Base-by-base conservation (phyloP, 2,888 invertebrate genomes). In the Dinocampus coccinellae region DNA sequence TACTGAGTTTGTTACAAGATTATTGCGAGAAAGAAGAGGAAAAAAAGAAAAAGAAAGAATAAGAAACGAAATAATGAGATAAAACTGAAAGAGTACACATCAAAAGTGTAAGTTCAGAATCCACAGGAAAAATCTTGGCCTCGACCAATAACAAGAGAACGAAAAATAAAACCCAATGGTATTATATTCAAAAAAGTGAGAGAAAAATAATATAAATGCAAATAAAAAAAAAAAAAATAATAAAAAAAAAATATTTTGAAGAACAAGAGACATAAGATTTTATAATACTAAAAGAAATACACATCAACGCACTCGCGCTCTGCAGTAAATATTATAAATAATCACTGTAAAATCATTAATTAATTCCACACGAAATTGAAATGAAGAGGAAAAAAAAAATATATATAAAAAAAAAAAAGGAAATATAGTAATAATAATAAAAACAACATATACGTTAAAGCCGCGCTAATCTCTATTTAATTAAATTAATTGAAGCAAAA, bases 401-500 rank as follows among this genome's bases (percentile, higher is more conserved):
- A n/a, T n/a, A n/a, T n/a, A n/a, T n/a, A n/a, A n/a, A n/a, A n/a
- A n/a, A n/a, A n/a, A n/a, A n/a, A n/a, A n/a, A n/a, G n/a, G n/a
- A n/a, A n/a, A n/a, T n/a, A n/a, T n/a, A n/a, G n/a, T n/a, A n/a
- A n/a, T n/a, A n/a, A n/a, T n/a, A n/a, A n/a, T n/a, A n/a, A 69
- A 69, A 74, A 71, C 52, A 57, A 47, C 16, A 47, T 47, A 47
- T 47, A 47, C 47, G 47, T 47, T 47, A 73, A 77, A 77, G 75
- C 79, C 82, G 81, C 80, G 80, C 79, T 82, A 82, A 82, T 81
- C 80, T 82, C 73, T 76, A 75, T 79, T 75, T 47, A 75, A 80
- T 76, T 63, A n/a, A 47, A 47, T 47, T 47, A 47, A 47, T 47
- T 47, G 16, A 47, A 47, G 6, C 7, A 39, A 39, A 9, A 47